Evolutionary conservation across 2,888 invertebrate species (phyloP).

Genomic region (Phyllotreta striolata): DNA sequence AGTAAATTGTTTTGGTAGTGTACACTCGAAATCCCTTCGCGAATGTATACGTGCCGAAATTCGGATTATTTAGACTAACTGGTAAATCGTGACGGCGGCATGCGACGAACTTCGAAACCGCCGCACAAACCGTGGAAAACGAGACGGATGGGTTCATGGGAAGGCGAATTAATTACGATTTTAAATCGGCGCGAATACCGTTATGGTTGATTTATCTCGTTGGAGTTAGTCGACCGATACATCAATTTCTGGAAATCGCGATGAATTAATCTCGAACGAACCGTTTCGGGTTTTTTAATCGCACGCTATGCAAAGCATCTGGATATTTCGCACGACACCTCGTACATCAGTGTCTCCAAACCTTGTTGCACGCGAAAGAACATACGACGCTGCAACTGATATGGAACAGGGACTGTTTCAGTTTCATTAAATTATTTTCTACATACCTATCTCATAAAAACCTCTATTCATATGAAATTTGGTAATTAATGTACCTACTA

Average conservation of each 20-base stretch:
- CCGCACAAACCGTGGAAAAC: too few relatives aligned
- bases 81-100: too few relatives aligned
- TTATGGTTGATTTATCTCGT: not conserved
- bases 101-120: too few relatives aligned
- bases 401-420: not conserved
- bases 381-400: too few relatives aligned
- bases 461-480: too few relatives aligned
- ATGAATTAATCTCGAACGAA: slow-evolving; percentile 21
- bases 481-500: too few relatives aligned
- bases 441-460: too few relatives aligned
- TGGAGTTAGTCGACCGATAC: slow-evolving; percentile 10
- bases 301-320: slow-evolving; percentile 11
- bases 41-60: slow-evolving; percentile 40
- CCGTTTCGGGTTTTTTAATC: slow-evolving; percentile 15
- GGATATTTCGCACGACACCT: slow-evolving; percentile 25
- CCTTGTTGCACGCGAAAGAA: slow-evolving; percentile 21
- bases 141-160: too few relatives aligned
- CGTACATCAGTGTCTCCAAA: slow-evolving; percentile 23
- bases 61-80: slow-evolving; percentile 34
- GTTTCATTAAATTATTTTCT: too few relatives aligned
- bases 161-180: not conserved
- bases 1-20: slow-evolving; percentile 42
- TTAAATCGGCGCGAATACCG: slow-evolving; percentile 8
- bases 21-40: slow-evolving; percentile 38
- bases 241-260: slow-evolving; percentile 19